Conservation (phyloP, 2,888 invertebrate genomes). For the Leptopterna dolabrata region DNA sequence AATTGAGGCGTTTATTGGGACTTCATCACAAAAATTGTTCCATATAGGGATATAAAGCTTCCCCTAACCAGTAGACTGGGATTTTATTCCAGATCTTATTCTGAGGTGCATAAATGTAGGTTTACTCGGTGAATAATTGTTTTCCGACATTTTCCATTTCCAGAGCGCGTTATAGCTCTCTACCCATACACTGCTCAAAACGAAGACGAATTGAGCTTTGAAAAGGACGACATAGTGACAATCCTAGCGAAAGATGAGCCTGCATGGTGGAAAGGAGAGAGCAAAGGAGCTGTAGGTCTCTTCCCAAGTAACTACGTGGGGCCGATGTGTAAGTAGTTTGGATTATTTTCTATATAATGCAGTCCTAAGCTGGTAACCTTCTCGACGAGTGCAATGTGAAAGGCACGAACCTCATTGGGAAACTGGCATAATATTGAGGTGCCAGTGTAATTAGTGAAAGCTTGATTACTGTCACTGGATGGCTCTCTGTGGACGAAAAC, state of each 20-base stretch:
- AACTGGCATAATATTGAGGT: too few species aligned
- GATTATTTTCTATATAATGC: background rate
- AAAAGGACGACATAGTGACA: conserved; percentile 90
- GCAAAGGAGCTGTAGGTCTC: conserved; percentile 88
- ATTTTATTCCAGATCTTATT: background rate
- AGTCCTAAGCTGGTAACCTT: background rate
- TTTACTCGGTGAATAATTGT: too few species aligned
- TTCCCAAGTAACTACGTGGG: conserved; percentile 97
- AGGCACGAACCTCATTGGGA: too few species aligned
- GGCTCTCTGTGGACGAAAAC: too few species aligned
- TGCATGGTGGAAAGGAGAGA: conserved; percentile 98
- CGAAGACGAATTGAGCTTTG: conserved; percentile 92
- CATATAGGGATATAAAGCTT: too few species aligned
- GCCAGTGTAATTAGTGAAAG: too few species aligned
- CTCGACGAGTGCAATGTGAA: too few species aligned
- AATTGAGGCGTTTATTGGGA: too few species aligned
- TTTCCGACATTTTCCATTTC: conserved; percentile 54
- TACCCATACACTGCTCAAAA: conserved; percentile 95
- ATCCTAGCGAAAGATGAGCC: conserved; percentile 91
- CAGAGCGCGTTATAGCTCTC: conserved; percentile 90
- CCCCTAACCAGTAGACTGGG: too few species aligned
- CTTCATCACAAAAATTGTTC: too few species aligned
- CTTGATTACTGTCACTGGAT: too few species aligned
- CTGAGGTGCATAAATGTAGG: too few species aligned
- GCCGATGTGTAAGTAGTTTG: conserved; percentile 74